Evolutionary conservation across 2,113 vertebrate species (phyloP), one percentile per base, ranked within the genome.

Genomic region (Atlantisia rogersi): DNA sequence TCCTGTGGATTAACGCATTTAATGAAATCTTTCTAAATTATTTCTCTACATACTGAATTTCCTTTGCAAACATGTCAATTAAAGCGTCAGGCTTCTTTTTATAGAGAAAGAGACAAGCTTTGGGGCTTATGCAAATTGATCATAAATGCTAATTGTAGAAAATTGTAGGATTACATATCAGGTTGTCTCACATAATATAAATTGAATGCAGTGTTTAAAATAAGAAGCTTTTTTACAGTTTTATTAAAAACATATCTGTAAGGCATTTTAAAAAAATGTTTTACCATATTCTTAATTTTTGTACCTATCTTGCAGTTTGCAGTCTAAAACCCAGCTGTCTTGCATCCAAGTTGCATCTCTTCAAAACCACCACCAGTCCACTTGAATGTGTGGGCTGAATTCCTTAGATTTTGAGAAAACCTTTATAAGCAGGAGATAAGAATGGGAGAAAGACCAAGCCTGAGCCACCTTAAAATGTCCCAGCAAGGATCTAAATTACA

Each of bases 401-500:
- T 88, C 90, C 56, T 55, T 83, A 74, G 18, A 46, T 77, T 94
- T 92, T 88, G 46, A 83, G 64, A 78, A 93, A 88, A 67, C 60
- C 29, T 86, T 56, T 93, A 64, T 90, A 83, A 81, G 60, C 24
- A 31, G 53, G 69, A 86, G 81, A 76, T 88, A 92, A 93, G 56
- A 93, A 60, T 26, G 71, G 32, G 79, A 25, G 81, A 89, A 93
- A 86, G 32, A 71, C 37, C 50, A 74, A 77, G 32, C 35, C 56
- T 88, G 75, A 88, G 56, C 64, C 94, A 52, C 28, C 56, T 62
- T 92, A 87, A 70, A 83, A 78, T 78, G 68, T 86, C 68, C 64
- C 44, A 93, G 64, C 39, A 86, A 91, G 52, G 46, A 70, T 88
- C 60, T 81, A 88, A 93, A 93, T 90, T 93, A 71, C 5, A 68